These are phyloP conservation scores for Trachythela sp. DNA, from an alignment of 64 coral and sea anemone genomes.

Conservation along the genomic window DNA sequence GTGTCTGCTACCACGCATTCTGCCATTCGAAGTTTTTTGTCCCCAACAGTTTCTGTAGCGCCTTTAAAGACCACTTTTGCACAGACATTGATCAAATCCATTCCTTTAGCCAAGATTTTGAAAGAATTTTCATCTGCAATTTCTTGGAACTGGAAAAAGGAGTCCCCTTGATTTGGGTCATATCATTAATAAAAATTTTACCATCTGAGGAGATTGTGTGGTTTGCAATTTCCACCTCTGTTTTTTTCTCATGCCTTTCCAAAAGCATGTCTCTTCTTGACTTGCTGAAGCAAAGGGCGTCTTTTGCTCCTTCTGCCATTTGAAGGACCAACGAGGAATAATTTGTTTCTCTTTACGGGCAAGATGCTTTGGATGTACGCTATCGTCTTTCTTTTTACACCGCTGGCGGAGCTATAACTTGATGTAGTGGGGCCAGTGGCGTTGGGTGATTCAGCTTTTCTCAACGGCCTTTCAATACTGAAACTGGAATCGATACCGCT, in stretches of 20 bases:
- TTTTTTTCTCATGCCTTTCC: slow-evolving; percentile 37
- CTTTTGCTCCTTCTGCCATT: background rate
- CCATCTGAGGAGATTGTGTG: slow-evolving; percentile 10
- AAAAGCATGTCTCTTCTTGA: slow-evolving; percentile 32
- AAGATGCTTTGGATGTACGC: slow-evolving; percentile 43
- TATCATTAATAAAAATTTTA: slow-evolving; percentile 37
- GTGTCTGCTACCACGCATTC: slow-evolving; percentile 34
- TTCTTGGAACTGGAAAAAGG: slow-evolving; percentile 24
- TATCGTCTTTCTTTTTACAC: background rate
- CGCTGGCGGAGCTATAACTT: background rate
- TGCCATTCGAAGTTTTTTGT: slow-evolving; percentile 30
- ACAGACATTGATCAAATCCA: slow-evolving; percentile 24
- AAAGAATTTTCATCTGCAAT: background rate
- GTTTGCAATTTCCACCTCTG: slow-evolving; percentile 25
- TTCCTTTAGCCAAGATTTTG: background rate
- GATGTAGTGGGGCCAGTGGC: too few relatives aligned
- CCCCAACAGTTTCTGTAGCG: slow-evolving; percentile 25
- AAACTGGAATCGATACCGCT: background rate
- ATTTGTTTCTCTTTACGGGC: slow-evolving; percentile 36
- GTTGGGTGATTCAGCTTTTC: background rate
- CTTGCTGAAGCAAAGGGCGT: slow-evolving; percentile 19
- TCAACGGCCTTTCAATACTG: background rate
- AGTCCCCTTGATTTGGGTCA: slow-evolving; percentile 15
- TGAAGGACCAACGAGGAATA: slow-evolving; percentile 45
- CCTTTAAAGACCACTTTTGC: slow-evolving; percentile 44